Evolutionary conservation across 2,888 invertebrate genomes (phyloP).

Genomic region (Villa cingulata): DNA sequence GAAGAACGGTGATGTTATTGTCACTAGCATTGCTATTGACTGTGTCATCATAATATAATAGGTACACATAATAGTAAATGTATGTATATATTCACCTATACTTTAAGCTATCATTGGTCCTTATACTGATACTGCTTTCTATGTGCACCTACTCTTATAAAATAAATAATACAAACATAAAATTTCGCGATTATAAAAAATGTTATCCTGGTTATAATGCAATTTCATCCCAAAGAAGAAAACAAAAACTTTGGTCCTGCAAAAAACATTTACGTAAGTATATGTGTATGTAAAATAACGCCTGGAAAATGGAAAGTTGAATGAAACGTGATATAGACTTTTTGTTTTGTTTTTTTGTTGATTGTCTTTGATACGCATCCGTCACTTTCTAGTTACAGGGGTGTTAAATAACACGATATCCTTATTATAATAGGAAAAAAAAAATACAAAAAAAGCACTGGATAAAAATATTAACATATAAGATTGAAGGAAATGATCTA

Average conservation of each 20-base stretch:
- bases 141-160: neutral
- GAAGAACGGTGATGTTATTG: neutral
- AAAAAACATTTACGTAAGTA: too few species aligned
- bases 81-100: too few species aligned
- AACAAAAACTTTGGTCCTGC: too few species aligned
- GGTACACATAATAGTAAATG: too few species aligned
- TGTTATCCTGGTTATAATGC: too few species aligned
- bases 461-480: too few species aligned
- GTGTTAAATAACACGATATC: neutral
- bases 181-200: neutral
- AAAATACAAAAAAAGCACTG: neutral
- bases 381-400: neutral
- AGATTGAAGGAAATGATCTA: neutral
- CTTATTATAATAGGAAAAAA: neutral
- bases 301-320: too few species aligned
- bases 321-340: neutral
- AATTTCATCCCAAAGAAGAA: neutral
- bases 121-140: neutral
- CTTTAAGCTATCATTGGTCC: too few species aligned
- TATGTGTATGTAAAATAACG: too few species aligned
- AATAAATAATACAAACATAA: too few species aligned
- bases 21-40: neutral
- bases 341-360: too few species aligned
- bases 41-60: too few species aligned
- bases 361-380: slow-evolving; percentile 4